Base-by-base conservation (phyloP, 2,113 vertebrate genomes). In the Sitta europaea region DNA sequence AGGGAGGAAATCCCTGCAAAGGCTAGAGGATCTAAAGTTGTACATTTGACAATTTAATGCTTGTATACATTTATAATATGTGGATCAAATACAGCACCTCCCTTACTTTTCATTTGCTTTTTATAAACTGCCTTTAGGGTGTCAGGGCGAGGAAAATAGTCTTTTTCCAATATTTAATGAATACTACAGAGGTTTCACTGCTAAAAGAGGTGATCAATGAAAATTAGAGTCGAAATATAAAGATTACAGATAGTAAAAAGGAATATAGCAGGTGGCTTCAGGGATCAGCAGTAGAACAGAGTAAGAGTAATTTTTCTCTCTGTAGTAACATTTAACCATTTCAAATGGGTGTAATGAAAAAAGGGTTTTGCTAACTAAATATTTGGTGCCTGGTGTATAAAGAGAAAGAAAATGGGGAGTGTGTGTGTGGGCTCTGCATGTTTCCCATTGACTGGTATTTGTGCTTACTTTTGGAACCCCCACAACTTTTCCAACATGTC, bases 1-100 rank as follows among this genome's bases (percentile, higher is more conserved):
- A 51, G 48, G 38, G 55, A 80, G 58, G 75, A 95, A 93, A 62
- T 76, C 35, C 20, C 14, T 93, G 84, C 66, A 85, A 92, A 94
- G 42, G 31, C 67, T 76, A 31, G 36, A 86, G 73, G 85, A 90
- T 96, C 90, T 91, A 19, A 78, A 94, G 48, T 40, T 85, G 42
- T 73, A 38, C 14, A 0, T 70, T 75, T 94, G 62, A 82, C 59
- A 86, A 55, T 93, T 58, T 93, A 86, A 71, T 86, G 48, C 65
- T 92, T 59, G 38, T 86, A 80, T 80, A 84, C 55, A 28, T 92
- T 93, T 93, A 86, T 76, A 86, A 61, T 85, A 92, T 55, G 31
- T 91, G 93, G 71, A 93, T 93, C 67, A 86, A 87, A 86, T 80
- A 51, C 31, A 47, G 36, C 36, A 84, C 48, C 57, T 91, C 57